phyloP scores from a whole-genome alignment of 2,113 vertebrate genomes.

The Mystacornis crossleyi region DNA sequence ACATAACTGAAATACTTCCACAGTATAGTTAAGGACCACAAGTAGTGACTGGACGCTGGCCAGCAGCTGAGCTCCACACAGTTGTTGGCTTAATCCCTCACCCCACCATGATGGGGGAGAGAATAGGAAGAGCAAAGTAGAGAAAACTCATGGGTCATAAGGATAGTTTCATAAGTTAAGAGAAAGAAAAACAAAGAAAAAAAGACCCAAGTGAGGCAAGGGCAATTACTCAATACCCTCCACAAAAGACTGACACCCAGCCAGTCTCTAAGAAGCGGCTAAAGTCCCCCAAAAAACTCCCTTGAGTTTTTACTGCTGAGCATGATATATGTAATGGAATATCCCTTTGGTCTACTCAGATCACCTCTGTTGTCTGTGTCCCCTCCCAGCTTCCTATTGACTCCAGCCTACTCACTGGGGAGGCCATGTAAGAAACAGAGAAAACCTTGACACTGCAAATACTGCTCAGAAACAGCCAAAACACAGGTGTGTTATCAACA shows the following conservation, averaged over 20 bases:
- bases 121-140: background rate
- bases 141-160: background rate
- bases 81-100: background rate
- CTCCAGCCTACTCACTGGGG: rapidly evolving
- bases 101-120: rapidly evolving
- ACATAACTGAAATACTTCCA: background rate
- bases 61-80: background rate
- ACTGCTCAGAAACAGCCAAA: background rate
- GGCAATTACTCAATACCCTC: background rate
- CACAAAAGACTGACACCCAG: background rate
- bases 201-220: background rate
- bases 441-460: background rate
- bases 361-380: background rate
- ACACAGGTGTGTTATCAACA: background rate
- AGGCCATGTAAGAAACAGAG: rapidly evolving
- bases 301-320: background rate
- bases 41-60: background rate
- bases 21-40: background rate
- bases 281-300: background rate
- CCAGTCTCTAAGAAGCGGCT: background rate
- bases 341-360: background rate
- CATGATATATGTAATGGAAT: background rate
- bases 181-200: background rate
- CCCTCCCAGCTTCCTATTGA: background rate
- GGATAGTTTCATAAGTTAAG: background rate